phyloP scores from a whole-genome alignment of 2,888 invertebrate species.

The Drosophila emarginata region DNA sequence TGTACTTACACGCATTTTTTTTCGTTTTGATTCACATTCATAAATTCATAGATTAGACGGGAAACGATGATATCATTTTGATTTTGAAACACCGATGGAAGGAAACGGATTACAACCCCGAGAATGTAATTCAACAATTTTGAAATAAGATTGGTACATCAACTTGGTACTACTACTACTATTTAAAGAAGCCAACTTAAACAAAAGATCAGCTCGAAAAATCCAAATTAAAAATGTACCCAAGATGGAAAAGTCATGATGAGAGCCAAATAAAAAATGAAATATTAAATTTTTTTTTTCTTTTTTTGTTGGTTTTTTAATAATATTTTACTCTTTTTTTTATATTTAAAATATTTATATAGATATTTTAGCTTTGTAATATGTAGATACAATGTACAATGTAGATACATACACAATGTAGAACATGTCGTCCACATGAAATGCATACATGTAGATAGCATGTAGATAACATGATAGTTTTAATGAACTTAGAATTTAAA shows the following conservation, averaged over 20 bases:
- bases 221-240: constrained; percentile 26
- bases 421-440: constrained; percentile 33
- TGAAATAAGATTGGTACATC: background rate
- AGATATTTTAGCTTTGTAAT: constrained; percentile 63
- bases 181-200: background rate
- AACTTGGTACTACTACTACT: background rate
- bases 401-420: constrained; percentile 53
- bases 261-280: constrained; percentile 24
- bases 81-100: background rate
- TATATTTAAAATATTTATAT: constrained; percentile 60
- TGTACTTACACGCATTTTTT: background rate
- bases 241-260: background rate
- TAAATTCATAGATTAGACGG: constrained; percentile 25
- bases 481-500: constrained; percentile 71
- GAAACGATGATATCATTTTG: background rate
- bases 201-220: background rate
- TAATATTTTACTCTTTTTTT: constrained; percentile 74
- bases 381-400: constrained; percentile 72
- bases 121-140: background rate
- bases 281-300: constrained; percentile 29
- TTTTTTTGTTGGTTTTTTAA: constrained; percentile 62
- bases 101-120: background rate
- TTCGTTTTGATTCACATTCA: constrained; percentile 21
- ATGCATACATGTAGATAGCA: constrained; percentile 28
- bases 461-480: constrained; percentile 25